Conservation (phyloP, 2,888 invertebrate species). For the Euproctis similis region DNA sequence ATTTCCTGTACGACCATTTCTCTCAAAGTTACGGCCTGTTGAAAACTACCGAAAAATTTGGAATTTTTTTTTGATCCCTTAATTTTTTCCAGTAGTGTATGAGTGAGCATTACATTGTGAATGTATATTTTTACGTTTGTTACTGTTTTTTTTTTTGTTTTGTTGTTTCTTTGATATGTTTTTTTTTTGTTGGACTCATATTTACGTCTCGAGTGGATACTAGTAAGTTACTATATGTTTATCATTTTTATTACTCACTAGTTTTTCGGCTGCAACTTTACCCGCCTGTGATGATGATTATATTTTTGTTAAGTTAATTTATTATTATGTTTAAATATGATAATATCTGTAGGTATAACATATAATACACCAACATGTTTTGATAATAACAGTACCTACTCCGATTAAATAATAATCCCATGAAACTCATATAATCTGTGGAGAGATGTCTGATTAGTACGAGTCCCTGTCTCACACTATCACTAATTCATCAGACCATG, state of each 20-base stretch:
- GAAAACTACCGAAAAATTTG: no score
- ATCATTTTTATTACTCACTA: slow-evolving; percentile 19
- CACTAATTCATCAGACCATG: slow-evolving; percentile 63
- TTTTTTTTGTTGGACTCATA: slow-evolving; percentile 15
- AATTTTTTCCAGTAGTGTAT: no score
- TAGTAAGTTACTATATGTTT: slow-evolving; percentile 13
- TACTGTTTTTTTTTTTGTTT: slow-evolving; percentile 27
- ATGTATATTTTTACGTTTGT: slow-evolving; percentile 30
- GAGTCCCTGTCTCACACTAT: slow-evolving; percentile 45
- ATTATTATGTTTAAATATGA: no score
- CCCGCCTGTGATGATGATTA: no score
- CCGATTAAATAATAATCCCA: slow-evolving; percentile 24
- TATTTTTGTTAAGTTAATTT: no score
- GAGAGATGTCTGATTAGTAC: slow-evolving; percentile 54
- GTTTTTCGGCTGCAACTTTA: no score
- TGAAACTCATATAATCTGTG: slow-evolving; percentile 51
- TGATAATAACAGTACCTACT: slow-evolving; percentile 17
- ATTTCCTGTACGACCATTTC: no score
- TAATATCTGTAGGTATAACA: no score
- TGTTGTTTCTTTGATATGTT: slow-evolving; percentile 20
- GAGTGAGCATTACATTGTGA: slow-evolving; percentile 38
- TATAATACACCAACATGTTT: slow-evolving; percentile 3
- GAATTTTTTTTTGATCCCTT: no score
- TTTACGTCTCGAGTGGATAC: slow-evolving; percentile 13
- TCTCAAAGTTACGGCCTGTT: no score